Percentiles rank a stretch among this genome's conserved stretches.
Conservation (phyloP, 2,888 invertebrate species). For the Labia minor region DNA sequence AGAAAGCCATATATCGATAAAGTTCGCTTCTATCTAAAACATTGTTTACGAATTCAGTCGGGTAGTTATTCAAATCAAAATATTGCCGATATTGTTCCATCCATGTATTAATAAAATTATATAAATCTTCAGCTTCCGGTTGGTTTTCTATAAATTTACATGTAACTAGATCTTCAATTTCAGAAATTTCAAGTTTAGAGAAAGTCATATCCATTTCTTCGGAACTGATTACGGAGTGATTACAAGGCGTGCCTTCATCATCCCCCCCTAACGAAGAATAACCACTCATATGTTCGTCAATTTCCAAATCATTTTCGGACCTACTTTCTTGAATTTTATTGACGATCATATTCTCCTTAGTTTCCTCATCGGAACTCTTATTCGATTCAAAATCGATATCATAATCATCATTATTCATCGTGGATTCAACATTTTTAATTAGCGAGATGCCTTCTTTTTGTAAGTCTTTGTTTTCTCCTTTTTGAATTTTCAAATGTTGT, state of each 20-base stretch:
- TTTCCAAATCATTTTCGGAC: background rate
- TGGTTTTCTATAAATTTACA: conserved; percentile 33
- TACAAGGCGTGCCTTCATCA: conserved; percentile 15
- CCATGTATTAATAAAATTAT: conserved; percentile 48
- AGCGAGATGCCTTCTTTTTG: background rate
- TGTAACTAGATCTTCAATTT: conserved; percentile 28
- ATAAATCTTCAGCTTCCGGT: conserved; percentile 44
- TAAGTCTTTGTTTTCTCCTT: background rate
- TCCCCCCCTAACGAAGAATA: background rate
- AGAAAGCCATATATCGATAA: conserved; percentile 21
- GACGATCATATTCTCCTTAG: background rate
- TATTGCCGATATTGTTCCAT: conserved; percentile 46
- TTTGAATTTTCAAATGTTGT: too few relatives aligned
- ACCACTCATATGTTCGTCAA: background rate
- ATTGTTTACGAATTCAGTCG: conserved; percentile 48
- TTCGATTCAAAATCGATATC: background rate
- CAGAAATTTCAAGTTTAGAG: conserved; percentile 25
- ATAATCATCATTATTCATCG: background rate
- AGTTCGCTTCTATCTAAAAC: conserved; percentile 38
- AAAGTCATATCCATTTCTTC: conserved; percentile 23
- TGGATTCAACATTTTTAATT: background rate
- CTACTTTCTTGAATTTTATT: background rate
- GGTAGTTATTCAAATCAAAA: conserved; percentile 47
- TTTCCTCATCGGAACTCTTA: background rate
- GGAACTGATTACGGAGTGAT: background rate